A percentile compares a stretch with the other conserved stretches of the same genome.
These are phyloP conservation scores for Amphiduros pacificus DNA, from an alignment of 2,888 invertebrate genomes.

Conservation along the genomic window DNA sequence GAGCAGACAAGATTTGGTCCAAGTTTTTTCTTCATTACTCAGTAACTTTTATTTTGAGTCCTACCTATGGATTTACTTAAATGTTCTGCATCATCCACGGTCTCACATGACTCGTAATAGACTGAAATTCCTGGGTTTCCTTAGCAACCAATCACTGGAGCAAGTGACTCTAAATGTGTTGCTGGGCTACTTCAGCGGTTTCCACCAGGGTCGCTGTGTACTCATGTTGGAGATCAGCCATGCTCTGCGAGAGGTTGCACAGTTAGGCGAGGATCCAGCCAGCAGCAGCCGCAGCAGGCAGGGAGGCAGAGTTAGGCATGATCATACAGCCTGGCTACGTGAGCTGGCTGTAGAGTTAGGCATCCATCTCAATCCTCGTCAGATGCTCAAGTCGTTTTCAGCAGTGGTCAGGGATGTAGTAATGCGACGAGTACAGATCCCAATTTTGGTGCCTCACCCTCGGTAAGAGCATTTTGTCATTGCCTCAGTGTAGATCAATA, in stretches of 20 bases:
- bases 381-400: conserved; percentile 25
- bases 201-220: conserved; percentile 9
- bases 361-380: conserved; percentile 23
- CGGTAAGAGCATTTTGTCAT: too few species aligned
- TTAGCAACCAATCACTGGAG: conserved; percentile 7
- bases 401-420: conserved; percentile 21
- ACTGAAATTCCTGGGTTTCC: conserved; percentile 12
- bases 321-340: conserved; percentile 6
- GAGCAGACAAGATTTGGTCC: neutral
- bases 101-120: conserved; percentile 15
- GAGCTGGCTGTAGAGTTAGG: conserved; percentile 23
- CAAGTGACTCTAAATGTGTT: conserved; percentile 15
- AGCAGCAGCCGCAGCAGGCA: neutral
- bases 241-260: neutral
- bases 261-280: neutral
- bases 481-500: too few species aligned
- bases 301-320: conserved; percentile 1
- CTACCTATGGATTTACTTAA: conserved; percentile 25
- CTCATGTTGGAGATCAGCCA: neutral
- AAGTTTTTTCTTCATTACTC: conserved; percentile 11
- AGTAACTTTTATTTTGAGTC: conserved; percentile 25
- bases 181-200: conserved; percentile 17
- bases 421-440: conserved; percentile 7
- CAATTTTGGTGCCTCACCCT: too few species aligned
- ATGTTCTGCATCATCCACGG: conserved; percentile 22